Evolutionary conservation across 2,888 invertebrate species (phyloP).

Genomic region (Noctua comes): DNA sequence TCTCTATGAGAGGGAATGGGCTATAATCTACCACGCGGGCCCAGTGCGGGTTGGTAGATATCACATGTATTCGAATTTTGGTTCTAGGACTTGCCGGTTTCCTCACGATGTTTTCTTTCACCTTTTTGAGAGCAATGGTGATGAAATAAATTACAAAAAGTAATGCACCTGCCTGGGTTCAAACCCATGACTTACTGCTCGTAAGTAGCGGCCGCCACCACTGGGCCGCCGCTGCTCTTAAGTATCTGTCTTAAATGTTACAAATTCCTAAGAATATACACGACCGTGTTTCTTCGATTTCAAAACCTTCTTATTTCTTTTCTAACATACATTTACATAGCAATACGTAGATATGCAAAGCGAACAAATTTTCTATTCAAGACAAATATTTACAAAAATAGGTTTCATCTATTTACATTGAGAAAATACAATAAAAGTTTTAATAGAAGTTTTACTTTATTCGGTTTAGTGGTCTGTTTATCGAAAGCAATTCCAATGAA

Average conservation of each 20-base stretch:
- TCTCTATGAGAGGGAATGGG: too few species aligned
- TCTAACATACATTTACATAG: neutral
- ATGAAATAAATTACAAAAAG: too few species aligned
- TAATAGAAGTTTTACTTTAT: slow-evolving; percentile 12
- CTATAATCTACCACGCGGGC: too few species aligned
- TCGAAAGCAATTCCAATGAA: slow-evolving; percentile 18
- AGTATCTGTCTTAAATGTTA: neutral
- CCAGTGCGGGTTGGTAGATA: too few species aligned
- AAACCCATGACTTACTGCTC: too few species aligned
- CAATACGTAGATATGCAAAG: slow-evolving; percentile 4
- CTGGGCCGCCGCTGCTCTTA: too few species aligned
- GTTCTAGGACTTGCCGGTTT: too few species aligned
- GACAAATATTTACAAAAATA: slow-evolving; percentile 17
- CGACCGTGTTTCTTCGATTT: neutral
- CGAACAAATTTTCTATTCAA: slow-evolving; percentile 20
- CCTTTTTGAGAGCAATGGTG: too few species aligned
- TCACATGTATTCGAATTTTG: too few species aligned
- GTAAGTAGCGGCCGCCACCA: too few species aligned
- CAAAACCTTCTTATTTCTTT: neutral
- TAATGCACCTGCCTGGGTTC: too few species aligned
- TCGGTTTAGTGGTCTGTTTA: slow-evolving; percentile 14
- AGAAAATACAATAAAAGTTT: neutral
- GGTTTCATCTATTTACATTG: slow-evolving; percentile 14
- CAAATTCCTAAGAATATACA: neutral
- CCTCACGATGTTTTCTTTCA: too few species aligned